Conservation (phyloP, 2,888 invertebrate species). For the Ectobius pallidus region DNA sequence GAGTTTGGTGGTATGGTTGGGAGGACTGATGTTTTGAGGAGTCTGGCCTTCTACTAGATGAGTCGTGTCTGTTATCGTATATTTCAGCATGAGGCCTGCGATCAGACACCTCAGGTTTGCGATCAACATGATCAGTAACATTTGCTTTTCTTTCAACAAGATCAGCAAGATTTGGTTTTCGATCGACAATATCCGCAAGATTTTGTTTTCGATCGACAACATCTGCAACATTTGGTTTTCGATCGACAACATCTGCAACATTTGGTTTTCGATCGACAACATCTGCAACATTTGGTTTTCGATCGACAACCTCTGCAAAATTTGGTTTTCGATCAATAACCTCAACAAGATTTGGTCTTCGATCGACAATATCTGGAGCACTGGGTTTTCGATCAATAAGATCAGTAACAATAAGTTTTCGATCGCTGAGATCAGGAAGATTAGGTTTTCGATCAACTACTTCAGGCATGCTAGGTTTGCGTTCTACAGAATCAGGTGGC, state of each 20-base stretch:
- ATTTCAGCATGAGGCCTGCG: neutral
- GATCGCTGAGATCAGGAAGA: neutral
- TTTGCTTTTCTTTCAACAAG: neutral
- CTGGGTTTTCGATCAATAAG: neutral
- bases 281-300: neutral
- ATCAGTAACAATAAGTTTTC: neutral
- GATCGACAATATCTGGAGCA: neutral
- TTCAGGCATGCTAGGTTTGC: constrained; percentile 5
- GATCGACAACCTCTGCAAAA: neutral
- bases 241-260: neutral
- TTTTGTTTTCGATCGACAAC: neutral
- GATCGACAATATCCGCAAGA: neutral
- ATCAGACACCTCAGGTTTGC: neutral
- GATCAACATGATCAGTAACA: neutral
- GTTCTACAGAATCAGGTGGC: neutral
- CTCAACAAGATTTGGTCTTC: neutral
- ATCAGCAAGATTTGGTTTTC: neutral
- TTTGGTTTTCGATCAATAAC: constrained; percentile 1
- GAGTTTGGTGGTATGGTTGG: neutral
- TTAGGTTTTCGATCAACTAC: constrained; percentile 1
- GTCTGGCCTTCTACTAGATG: neutral
- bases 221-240: constrained; percentile 12
- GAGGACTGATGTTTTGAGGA: neutral
- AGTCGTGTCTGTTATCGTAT: neutral
- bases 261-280: neutral